These are phyloP conservation scores for Trilocha varians DNA, from an alignment of 2,888 invertebrate species.

Conservation along the genomic window DNA sequence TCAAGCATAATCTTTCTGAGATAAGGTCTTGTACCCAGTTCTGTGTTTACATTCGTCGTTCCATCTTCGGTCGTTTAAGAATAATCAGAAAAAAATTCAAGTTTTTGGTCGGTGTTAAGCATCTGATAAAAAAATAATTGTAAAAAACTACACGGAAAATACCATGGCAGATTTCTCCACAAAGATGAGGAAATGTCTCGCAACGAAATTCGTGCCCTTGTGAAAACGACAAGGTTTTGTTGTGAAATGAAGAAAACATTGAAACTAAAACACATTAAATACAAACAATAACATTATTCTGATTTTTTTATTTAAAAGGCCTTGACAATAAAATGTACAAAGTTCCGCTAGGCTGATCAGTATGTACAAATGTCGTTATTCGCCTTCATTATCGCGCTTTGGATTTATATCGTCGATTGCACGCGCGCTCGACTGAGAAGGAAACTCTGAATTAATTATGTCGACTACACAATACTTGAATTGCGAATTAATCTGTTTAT, in stretches of 20 bases:
- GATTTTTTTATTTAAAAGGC: constrained; percentile 12
- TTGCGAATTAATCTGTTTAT: background rate
- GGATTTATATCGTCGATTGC: constrained; percentile 31
- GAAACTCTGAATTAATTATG: constrained; percentile 19
- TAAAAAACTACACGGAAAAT: background rate
- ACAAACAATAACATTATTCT: background rate
- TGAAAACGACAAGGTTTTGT: constrained; percentile 6
- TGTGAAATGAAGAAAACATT: background rate
- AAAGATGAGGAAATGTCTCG: constrained; percentile 5
- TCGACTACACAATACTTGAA: background rate
- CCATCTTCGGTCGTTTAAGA: too few species aligned
- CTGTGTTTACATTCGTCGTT: too few species aligned
- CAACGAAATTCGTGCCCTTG: constrained; percentile 4
- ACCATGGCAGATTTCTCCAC: constrained; percentile 4
- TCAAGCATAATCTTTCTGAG: too few species aligned
- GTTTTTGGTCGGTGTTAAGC: too few species aligned
- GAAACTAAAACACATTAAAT: too few species aligned
- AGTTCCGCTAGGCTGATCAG: constrained; percentile 29
- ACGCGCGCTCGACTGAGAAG: constrained; percentile 33
- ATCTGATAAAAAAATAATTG: background rate
- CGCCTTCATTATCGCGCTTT: constrained; percentile 21
- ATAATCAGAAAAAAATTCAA: too few species aligned
- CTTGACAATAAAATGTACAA: constrained; percentile 15
- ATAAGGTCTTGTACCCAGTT: too few species aligned
- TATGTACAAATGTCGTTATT: constrained; percentile 13